Percentiles rank a stretch among this genome's conserved stretches.
These are phyloP conservation scores for Hypomecis atomaria DNA, from an alignment of 2,888 invertebrate species.

Conservation along the genomic window DNA sequence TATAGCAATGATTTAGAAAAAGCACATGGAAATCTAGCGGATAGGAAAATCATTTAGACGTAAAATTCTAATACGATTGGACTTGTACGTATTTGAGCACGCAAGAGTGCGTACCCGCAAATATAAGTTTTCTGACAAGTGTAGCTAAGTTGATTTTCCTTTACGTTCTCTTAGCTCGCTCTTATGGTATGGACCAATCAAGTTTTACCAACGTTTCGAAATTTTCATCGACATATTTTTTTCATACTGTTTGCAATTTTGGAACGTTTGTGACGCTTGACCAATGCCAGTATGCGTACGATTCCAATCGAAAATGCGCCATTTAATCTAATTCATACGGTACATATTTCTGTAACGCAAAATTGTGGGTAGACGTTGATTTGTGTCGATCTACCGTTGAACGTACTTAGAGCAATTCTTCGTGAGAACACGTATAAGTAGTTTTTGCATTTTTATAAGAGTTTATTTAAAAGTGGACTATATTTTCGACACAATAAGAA, in stretches of 20 bases:
- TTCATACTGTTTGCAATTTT: background rate
- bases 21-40: constrained; percentile 30
- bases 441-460: constrained; percentile 47
- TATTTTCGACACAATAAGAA: constrained; percentile 26
- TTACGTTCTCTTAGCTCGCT: constrained; percentile 4
- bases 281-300: constrained; percentile 2
- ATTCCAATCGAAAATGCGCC: constrained; percentile 15
- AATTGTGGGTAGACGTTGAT: constrained; percentile 25
- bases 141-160: background rate
- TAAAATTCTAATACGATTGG: constrained; percentile 16
- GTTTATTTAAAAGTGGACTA: constrained; percentile 36
- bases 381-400: constrained; percentile 23
- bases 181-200: background rate
- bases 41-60: constrained; percentile 23
- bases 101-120: constrained; percentile 14
- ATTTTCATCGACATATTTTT: background rate
- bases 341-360: constrained; percentile 19
- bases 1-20: background rate
- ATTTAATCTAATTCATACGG: constrained; percentile 7
- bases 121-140: background rate
- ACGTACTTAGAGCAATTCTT: constrained; percentile 43
- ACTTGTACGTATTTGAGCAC: constrained; percentile 21
- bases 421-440: constrained; percentile 44
- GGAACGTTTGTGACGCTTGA: constrained; percentile 4
- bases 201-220: background rate